Evolutionary conservation across 2,113 vertebrate genomes (phyloP), one percentile per base, ranked within the genome.

Genomic region (Stegastes partitus): DNA sequence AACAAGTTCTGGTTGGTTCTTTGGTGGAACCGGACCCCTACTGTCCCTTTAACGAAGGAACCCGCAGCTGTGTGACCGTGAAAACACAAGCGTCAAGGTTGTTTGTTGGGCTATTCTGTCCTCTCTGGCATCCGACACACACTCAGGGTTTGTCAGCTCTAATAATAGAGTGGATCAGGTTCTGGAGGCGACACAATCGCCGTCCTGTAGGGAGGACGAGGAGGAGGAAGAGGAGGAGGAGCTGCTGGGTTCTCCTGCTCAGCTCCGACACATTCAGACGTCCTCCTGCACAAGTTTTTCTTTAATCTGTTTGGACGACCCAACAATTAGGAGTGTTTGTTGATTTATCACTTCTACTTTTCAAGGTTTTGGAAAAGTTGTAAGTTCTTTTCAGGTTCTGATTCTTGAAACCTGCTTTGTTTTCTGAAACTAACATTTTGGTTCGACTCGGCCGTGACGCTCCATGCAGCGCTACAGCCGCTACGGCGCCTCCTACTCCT

Each of bases 111-210:
- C 56, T 82, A 7, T 67, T 84, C 73, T 84, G 84, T 85, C 78
- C 82, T 81, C 74, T 72, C 75, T 87, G 89, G 84, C 56, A 88
- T 85, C 75, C 39, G 16, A 22, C 28, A 37, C 74, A 31, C 59
- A 44, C 64, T 12, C 77, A 0, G 73, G 56, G 61, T 80, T 89
- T 86, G 88, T 91, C 89, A 68, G 84, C 87, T 91, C 91, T 92
- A 92, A 93, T 84, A 92, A 92, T 93, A 93, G 89, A 31, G 70
- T 25, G 86, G 81, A 73, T 92, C 90, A 49, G 79, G 87, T 91
- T 91, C 70, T 49, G 68, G 53, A 51, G 23, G 58, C 54, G 25
- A 18, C 59, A 79, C 77, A 0, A 34, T 74, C 73, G n/a, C 34
- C 21, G 58, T 4, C 1, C 39, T 45, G 74, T 51, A 64, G 67